Percentiles rank a stretch among this genome's conserved stretches.
Conservation (phyloP, 1,140 invertebrate species). For the Archegozetes longisetosus region DNA sequence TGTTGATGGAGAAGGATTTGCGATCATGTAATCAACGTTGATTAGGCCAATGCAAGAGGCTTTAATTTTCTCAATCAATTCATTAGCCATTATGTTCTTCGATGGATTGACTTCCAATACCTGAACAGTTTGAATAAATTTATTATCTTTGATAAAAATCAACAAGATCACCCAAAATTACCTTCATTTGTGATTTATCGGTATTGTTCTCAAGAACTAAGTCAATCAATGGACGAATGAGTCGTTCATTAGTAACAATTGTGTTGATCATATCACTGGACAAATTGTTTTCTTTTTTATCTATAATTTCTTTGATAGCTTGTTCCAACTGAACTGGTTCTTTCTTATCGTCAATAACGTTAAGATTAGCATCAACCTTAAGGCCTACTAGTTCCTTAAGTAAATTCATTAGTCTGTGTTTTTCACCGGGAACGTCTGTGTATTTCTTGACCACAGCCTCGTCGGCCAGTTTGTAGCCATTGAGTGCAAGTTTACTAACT, state of each 20-base stretch:
- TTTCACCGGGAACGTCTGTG: neutral
- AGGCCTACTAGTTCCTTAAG: neutral
- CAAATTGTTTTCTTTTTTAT: neutral
- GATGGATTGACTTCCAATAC: conserved; percentile 12
- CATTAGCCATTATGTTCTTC: neutral
- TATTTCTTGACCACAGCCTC: neutral
- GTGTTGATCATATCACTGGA: conserved; percentile 3
- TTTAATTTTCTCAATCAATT: neutral
- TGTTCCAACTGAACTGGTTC: neutral
- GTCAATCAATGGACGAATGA: conserved; percentile 16
- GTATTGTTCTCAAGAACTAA: conserved; percentile 16
- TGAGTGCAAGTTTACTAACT: neutral
- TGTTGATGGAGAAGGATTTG: conserved; percentile 16
- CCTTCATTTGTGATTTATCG: conserved; percentile 10
- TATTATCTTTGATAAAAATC: too few species aligned
- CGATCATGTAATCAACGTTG: conserved; percentile 29
- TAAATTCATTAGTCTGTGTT: neutral
- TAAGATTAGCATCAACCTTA: neutral
- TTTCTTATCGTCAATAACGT: neutral
- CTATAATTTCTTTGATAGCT: neutral
- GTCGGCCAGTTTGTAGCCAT: neutral
- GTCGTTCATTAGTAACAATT: conserved; percentile 3
- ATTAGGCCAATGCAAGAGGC: conserved; percentile 29
- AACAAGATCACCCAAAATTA: too few species aligned
- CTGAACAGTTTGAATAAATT: too few species aligned